A percentile compares a stretch with the other conserved stretches of the same genome.
These are phyloP conservation scores for Vipera latastei DNA, from an alignment of 2,797 vertebrate species.

Conservation along the genomic window DNA sequence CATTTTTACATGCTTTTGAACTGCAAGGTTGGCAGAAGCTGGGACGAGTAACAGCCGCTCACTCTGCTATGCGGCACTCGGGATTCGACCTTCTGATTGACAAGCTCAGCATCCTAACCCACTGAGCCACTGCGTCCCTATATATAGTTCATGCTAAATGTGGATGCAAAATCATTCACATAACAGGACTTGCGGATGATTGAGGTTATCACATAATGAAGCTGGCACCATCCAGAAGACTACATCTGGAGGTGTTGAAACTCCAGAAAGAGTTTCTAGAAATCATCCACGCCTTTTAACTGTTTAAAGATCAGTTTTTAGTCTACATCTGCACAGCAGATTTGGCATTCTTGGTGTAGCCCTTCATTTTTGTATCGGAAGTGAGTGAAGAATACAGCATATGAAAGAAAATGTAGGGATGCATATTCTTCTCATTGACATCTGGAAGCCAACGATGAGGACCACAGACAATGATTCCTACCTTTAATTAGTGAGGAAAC, in stretches of 20 bases:
- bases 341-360: not conserved
- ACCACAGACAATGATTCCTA: not conserved
- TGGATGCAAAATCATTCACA: not conserved
- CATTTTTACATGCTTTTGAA: too few relatives aligned
- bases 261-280: slow-evolving; percentile 4
- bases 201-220: not conserved
- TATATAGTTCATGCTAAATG: not conserved
- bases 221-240: not conserved
- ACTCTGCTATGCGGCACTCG: too few relatives aligned
- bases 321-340: not conserved
- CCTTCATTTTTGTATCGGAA: not conserved
- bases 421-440: not conserved
- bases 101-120: too few relatives aligned
- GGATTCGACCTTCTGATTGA: too few relatives aligned
- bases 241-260: not conserved
- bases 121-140: too few relatives aligned
- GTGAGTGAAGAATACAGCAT: not conserved
- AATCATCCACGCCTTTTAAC: not conserved
- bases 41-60: too few relatives aligned
- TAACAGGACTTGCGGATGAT: not conserved
- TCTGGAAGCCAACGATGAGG: not conserved
- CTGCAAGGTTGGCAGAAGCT: too few relatives aligned
- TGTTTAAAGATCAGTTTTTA: not conserved
- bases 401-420: not conserved
- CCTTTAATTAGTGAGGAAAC: not conserved